Evolutionary conservation across 1,140 invertebrate genomes (phyloP), one percentile per base, ranked within the genome.

Genomic region (Danaus melanippus): DNA sequence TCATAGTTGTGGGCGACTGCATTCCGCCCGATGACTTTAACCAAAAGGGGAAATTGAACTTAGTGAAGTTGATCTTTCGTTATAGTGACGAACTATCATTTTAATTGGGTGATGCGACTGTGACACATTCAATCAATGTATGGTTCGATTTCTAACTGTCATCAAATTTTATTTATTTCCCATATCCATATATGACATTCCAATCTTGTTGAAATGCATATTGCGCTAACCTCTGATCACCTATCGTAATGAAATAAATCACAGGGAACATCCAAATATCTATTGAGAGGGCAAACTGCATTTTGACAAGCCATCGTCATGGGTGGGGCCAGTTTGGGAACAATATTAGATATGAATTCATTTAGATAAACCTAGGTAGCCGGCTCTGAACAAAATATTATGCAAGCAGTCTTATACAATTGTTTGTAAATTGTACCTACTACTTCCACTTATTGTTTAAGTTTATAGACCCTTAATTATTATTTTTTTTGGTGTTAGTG

Each of bases 1-100:
- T 83, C 81, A 78, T 86, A 84, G 83, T 86, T 86, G 81, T 86
- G 83, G 83, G 83, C 80, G 79, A 83, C 78, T 80, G 83, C 83
- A 86, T 86, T 84, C 83, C 83, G 81, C 81, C 81, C 79, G 75
- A 80, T 79, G 83, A n/a, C n/a, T 83, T 78, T 80, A 82, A 76
- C 67, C 74, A 74, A 79, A 69, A 76, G 76, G 63, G 80, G 79
- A 80, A 78, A 79, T 72, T 76, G 69, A 78, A 79, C 58, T 46
- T 55, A 74, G 71, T 74, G 69, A 74, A 76, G 67, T 53, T 71
- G 10, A 15, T 72, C 63, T 69, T 55, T 66, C 66, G 62, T 74
- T 58, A 71, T 66, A 69, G 70, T 62, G 65, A 72, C 64, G 69
- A 59, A 67, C 65, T 66, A 64, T 60, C 49, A 47, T 60, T 21